A percentile compares a stretch with the other conserved stretches of the same genome.
Conservation (phyloP, 2,113 vertebrate genomes). For the Anthoscopus minutus region DNA sequence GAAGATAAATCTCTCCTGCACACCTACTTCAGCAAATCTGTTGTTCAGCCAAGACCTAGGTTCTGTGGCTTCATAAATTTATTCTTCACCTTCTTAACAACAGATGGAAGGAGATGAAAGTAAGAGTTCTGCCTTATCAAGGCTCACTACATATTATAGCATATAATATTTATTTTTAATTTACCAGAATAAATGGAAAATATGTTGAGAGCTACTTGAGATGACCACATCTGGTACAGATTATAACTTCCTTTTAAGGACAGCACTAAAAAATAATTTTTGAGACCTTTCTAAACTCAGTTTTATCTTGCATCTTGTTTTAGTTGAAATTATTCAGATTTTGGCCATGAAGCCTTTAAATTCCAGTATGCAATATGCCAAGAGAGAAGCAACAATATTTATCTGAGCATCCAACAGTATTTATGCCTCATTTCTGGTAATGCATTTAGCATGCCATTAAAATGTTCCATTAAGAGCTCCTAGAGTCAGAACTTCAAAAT, state of each 20-base stretch:
- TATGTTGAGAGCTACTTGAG: neutral
- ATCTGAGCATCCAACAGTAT: neutral
- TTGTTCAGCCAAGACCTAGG: neutral
- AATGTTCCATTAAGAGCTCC: neutral
- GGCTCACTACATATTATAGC: neutral
- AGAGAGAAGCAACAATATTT: neutral
- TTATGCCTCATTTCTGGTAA: neutral
- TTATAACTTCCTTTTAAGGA: neutral
- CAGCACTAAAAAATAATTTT: neutral
- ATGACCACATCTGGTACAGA: neutral
- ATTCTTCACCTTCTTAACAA: neutral
- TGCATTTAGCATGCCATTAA: neutral
- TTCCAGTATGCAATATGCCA: neutral
- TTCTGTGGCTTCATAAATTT: neutral
- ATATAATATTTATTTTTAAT: neutral
- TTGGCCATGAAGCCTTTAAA: neutral
- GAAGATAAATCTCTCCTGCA: neutral
- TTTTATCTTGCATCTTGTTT: neutral
- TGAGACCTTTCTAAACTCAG: neutral
- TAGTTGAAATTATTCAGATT: neutral
- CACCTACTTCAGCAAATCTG: neutral
- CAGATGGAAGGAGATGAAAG: neutral
- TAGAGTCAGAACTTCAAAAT: neutral
- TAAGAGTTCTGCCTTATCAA: neutral
- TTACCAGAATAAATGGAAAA: neutral